Percentiles rank a stretch among this genome's conserved stretches.
phyloP scores from a whole-genome alignment of 2,888 invertebrate species.

The Aleiodes leptofemur region DNA sequence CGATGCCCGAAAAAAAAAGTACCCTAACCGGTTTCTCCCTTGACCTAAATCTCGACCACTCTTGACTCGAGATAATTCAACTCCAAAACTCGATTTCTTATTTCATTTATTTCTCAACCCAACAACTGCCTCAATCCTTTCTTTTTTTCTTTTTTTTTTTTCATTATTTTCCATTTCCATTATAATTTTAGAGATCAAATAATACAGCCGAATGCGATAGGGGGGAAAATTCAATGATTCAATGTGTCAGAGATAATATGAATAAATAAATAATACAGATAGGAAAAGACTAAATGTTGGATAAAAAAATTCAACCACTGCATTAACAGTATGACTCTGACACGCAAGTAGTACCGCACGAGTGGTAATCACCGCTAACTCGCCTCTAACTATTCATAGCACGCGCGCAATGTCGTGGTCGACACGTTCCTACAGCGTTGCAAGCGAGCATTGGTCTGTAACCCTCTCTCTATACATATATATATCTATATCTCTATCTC shows the following conservation, averaged over 20 bases:
- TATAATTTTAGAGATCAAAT: neutral
- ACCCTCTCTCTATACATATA: slow-evolving; percentile 13
- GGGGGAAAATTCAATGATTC: slow-evolving; percentile 4
- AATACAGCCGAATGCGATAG: neutral
- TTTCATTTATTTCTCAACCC: neutral
- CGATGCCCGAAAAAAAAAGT: slow-evolving; percentile 12
- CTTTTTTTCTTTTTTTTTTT: neutral
- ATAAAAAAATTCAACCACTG: slow-evolving; percentile 3
- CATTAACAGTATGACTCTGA: slow-evolving; percentile 34
- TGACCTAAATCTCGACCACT: slow-evolving; percentile 61
- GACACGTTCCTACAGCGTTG: slow-evolving; percentile 60
- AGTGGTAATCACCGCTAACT: slow-evolving; percentile 65
- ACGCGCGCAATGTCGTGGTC: slow-evolving; percentile 65
- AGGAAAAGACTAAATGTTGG: slow-evolving; percentile 1
- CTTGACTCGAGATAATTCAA: slow-evolving; percentile 22
- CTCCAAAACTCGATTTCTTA: slow-evolving; percentile 20
- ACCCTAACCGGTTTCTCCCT: slow-evolving; percentile 63
- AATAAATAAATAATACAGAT: slow-evolving; percentile 11
- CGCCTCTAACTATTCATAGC: slow-evolving; percentile 67
- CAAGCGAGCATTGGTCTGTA: slow-evolving; percentile 45
- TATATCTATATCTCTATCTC: neutral
- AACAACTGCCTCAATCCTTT: neutral
- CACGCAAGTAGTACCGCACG: slow-evolving; percentile 47
- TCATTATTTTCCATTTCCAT: neutral
- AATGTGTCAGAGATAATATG: slow-evolving; percentile 3